These are phyloP conservation scores for Aplocera efformata DNA, from an alignment of 2,888 invertebrate genomes.

Conservation along the genomic window DNA sequence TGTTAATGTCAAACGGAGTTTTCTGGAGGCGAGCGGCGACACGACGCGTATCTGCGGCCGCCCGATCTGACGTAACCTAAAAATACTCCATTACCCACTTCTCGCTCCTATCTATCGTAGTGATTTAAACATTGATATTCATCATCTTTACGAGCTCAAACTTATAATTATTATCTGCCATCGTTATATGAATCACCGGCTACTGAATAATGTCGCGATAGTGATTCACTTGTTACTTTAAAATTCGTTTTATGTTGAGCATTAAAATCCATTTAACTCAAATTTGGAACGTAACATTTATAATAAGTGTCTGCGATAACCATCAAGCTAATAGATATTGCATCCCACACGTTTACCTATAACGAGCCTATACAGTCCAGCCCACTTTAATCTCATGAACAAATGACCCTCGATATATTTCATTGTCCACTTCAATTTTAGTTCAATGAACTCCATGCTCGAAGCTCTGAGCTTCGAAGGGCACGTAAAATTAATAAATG, in stretches of 20 bases:
- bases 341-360: conserved; percentile 44
- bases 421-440: conserved; percentile 3
- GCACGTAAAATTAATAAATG: too few species aligned
- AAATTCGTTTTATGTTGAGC: conserved; percentile 43
- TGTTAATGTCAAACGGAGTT: conserved; percentile 69
- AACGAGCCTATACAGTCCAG: conserved; percentile 1
- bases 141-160: conserved; percentile 54
- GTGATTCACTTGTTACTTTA: conserved; percentile 58
- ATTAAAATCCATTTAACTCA: conserved; percentile 45
- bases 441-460: too few species aligned
- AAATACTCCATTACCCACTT: conserved; percentile 53
- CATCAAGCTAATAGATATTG: conserved; percentile 38
- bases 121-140: conserved; percentile 65
- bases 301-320: conserved; percentile 54
- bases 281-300: conserved; percentile 54
- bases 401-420: conserved; percentile 6
- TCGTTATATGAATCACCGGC: conserved; percentile 58
- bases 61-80: conserved; percentile 58
- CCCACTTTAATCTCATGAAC: conserved; percentile 1
- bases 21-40: conserved; percentile 35
- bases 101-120: conserved; percentile 54
- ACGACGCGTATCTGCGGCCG: conserved; percentile 40
- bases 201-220: conserved; percentile 56
- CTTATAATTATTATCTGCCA: conserved; percentile 55
- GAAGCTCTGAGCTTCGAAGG: too few species aligned